These are phyloP conservation scores for Kuschelorhynchus macadamiae DNA, from an alignment of 2,888 invertebrate species.

Conservation along the genomic window DNA sequence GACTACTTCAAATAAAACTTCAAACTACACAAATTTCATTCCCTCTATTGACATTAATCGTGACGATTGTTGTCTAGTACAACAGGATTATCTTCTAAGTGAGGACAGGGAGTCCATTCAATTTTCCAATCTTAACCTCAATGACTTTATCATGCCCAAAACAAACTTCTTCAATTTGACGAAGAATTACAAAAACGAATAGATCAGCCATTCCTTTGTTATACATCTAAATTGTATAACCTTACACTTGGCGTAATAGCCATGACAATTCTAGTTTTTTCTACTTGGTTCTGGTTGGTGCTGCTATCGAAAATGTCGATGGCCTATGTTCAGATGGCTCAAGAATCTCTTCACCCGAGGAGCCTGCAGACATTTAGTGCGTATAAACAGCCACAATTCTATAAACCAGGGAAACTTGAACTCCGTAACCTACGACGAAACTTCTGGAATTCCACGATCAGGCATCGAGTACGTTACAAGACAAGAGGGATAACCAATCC, in stretches of 20 bases:
- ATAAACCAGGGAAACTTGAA: no score
- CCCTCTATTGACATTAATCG: conserved; percentile 13
- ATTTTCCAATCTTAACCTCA: conserved; percentile 35
- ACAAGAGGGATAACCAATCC: no score
- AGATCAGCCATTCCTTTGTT: conserved; percentile 27
- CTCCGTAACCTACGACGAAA: no score
- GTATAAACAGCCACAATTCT: no score
- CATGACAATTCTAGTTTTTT: no score
- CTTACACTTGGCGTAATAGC: conserved; percentile 10
- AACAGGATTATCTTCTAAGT: conserved; percentile 22
- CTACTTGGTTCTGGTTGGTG: conserved; percentile 3
- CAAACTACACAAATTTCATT: conserved; percentile 23
- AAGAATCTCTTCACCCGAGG: no score
- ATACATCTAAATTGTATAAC: conserved; percentile 36
- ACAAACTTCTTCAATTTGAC: conserved; percentile 42
- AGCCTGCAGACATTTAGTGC: no score
- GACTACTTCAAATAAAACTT: background rate
- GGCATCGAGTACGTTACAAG: no score
- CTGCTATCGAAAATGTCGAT: background rate
- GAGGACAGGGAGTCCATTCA: conserved; percentile 30
- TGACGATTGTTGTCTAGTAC: conserved; percentile 23
- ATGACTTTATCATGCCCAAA: conserved; percentile 39
- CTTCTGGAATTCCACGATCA: no score
- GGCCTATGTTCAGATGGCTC: background rate
- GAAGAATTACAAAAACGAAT: conserved; percentile 32